Percentiles rank a stretch among this genome's conserved stretches.
These are phyloP conservation scores for Lobophora halterata DNA, from an alignment of 2,888 invertebrate genomes.

Conservation along the genomic window DNA sequence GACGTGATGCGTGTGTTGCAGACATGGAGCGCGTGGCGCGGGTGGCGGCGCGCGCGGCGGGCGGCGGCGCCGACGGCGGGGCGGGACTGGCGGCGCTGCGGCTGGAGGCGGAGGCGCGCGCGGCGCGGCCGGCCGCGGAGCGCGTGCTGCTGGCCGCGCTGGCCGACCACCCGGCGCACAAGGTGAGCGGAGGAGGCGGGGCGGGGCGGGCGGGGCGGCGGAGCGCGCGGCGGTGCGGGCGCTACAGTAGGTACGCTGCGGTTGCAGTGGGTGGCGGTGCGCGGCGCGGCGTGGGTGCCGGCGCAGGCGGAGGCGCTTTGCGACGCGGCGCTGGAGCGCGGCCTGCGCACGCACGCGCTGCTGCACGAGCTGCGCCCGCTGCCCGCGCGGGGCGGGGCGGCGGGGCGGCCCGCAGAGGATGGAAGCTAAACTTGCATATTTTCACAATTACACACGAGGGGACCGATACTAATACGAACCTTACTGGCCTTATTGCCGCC, in stretches of 20 bases:
- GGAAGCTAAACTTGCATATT: too few species aligned
- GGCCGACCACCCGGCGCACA: slow-evolving; percentile 61
- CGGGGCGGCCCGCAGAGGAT: slow-evolving; percentile 24
- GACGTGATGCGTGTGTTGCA: slow-evolving; percentile 18
- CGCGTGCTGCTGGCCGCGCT: slow-evolving; percentile 64
- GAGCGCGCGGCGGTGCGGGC: too few species aligned
- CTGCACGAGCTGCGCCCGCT: slow-evolving; percentile 83
- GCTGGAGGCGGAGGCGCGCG: slow-evolving; percentile 31
- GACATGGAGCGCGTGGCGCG: slow-evolving; percentile 23
- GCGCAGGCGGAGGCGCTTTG: slow-evolving; percentile 84
- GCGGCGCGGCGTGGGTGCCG: slow-evolving; percentile 57
- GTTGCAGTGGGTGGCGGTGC: slow-evolving; percentile 49
- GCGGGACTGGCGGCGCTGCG: slow-evolving; percentile 34
- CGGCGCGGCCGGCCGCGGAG: slow-evolving; percentile 30
- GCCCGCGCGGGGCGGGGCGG: too few species aligned
- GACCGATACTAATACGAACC: too few species aligned
- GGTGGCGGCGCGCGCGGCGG: slow-evolving; percentile 18
- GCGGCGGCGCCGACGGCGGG: slow-evolving; percentile 14
- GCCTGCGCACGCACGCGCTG: slow-evolving; percentile 86
- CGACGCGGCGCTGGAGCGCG: slow-evolving; percentile 88
- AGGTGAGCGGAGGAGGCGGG: slow-evolving; percentile 28
- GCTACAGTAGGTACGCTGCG: too few species aligned
- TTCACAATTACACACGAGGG: too few species aligned
- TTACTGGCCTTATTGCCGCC: too few species aligned
- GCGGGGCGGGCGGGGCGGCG: not conserved